A percentile compares a stretch with the other conserved stretches of the same genome.
Evolutionary conservation across 2,888 invertebrate genomes (phyloP).

Genomic region (Sabatieria punctata): DNA sequence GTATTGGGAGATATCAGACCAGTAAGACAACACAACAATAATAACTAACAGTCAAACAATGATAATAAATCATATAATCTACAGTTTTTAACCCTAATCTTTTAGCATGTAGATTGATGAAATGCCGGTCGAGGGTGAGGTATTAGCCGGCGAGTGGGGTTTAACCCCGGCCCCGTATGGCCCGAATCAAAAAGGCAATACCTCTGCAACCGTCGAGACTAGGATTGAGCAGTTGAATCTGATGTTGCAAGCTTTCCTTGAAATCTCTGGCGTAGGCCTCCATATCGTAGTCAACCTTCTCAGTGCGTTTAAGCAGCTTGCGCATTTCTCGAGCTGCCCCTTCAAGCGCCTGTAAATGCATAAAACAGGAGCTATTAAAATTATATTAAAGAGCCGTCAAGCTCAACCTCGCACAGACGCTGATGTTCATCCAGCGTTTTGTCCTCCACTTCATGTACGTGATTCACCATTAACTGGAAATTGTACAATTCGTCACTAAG

Average conservation of each 20-base stretch:
- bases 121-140: too few relatives aligned
- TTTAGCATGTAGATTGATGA: neutral
- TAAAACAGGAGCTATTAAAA: neutral
- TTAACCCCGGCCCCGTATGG: too few relatives aligned
- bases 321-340: neutral
- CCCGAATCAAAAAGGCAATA: too few relatives aligned
- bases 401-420: neutral
- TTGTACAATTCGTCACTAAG: conserved; percentile 8
- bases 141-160: too few relatives aligned
- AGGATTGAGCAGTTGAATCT: too few relatives aligned
- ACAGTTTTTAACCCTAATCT: neutral
- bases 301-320: conserved; percentile 5
- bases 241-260: neutral
- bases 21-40: too few relatives aligned
- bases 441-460: conserved; percentile 9
- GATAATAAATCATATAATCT: neutral
- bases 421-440: conserved; percentile 7
- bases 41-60: neutral
- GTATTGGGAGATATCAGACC: too few relatives aligned
- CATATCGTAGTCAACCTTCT: conserved; percentile 10
- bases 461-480: conserved; percentile 6
- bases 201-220: too few relatives aligned
- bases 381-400: neutral
- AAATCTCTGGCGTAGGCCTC: neutral
- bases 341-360: neutral